Percentiles rank a stretch among this genome's conserved stretches.
Conservation (phyloP, 2,113 vertebrate species). For the Etheostoma cragini region DNA sequence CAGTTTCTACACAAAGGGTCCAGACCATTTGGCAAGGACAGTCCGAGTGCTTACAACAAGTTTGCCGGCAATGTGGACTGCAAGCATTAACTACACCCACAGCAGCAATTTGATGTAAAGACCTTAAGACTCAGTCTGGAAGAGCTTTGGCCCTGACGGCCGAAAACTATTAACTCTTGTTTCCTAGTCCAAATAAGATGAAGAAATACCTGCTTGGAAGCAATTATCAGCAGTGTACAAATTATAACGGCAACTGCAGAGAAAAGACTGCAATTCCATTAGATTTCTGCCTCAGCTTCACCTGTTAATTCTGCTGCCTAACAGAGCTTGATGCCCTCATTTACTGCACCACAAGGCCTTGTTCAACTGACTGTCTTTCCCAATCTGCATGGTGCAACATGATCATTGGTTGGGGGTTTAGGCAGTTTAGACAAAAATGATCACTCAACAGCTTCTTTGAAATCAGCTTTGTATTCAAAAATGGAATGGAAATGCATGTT, state of each 20-base stretch:
- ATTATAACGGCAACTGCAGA: slow-evolving; percentile 38
- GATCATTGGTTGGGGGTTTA: slow-evolving; percentile 4
- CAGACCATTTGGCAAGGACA: slow-evolving; percentile 55
- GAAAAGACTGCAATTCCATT: slow-evolving; percentile 53
- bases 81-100: slow-evolving; percentile 32
- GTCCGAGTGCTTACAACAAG: slow-evolving; percentile 41
- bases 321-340: slow-evolving; percentile 36
- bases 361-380: slow-evolving; percentile 37
- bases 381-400: slow-evolving; percentile 23
- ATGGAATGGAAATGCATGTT: background rate
- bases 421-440: background rate
- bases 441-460: background rate
- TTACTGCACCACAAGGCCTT: slow-evolving; percentile 41
- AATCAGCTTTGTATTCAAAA: background rate
- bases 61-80: slow-evolving; percentile 26
- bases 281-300: slow-evolving; percentile 36
- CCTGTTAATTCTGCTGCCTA: slow-evolving; percentile 46
- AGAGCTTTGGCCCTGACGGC: slow-evolving; percentile 34
- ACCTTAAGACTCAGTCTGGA: slow-evolving; percentile 38
- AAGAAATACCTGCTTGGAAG: slow-evolving; percentile 52
- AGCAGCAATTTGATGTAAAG: slow-evolving; percentile 51
- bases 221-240: slow-evolving; percentile 52
- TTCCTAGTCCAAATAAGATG: slow-evolving; percentile 40
- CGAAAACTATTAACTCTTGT: slow-evolving; percentile 45
- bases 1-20: slow-evolving; percentile 49